Conservation (phyloP, 2,797 vertebrate genomes). For the Enteromius viviparus region DNA sequence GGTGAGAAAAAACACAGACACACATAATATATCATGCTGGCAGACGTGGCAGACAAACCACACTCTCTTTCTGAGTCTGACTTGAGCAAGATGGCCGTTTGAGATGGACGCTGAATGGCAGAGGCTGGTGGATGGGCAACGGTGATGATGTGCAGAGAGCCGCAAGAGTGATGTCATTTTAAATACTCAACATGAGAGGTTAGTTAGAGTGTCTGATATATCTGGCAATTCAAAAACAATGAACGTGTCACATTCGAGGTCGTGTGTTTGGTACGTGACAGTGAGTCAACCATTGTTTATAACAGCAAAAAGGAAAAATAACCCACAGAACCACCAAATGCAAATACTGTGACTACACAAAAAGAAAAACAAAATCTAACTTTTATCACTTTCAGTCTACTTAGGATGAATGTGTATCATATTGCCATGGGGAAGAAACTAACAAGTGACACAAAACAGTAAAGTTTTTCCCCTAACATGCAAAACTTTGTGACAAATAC, state of each 20-base stretch:
- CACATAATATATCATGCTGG: constrained; percentile 64
- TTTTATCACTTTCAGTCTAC: neutral
- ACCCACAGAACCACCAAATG: constrained; percentile 11
- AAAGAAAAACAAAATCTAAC: neutral
- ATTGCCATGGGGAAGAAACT: neutral
- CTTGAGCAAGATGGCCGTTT: constrained; percentile 82
- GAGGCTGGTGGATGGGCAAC: constrained; percentile 71
- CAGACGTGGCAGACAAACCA: constrained; percentile 78
- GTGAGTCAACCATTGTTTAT: constrained; percentile 15
- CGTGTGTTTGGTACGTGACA: neutral
- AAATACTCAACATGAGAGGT: constrained; percentile 60
- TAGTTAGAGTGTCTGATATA: constrained; percentile 12
- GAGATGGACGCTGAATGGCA: constrained; percentile 76
- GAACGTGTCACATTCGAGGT: neutral
- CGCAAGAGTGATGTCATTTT: constrained; percentile 66
- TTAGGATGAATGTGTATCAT: neutral
- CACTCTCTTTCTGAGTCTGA: constrained; percentile 88
- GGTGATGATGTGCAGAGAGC: constrained; percentile 61
- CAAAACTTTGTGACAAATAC: constrained; percentile 1
- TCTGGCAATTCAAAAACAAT: constrained; percentile 7
- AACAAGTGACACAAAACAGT: neutral
- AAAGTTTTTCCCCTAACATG: neutral
- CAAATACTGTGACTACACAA: constrained; percentile 16
- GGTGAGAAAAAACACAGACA: constrained; percentile 40
- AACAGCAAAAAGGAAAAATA: neutral